phyloP scores from a whole-genome alignment of 2,888 invertebrate species.

The Dendrolimus pini region DNA sequence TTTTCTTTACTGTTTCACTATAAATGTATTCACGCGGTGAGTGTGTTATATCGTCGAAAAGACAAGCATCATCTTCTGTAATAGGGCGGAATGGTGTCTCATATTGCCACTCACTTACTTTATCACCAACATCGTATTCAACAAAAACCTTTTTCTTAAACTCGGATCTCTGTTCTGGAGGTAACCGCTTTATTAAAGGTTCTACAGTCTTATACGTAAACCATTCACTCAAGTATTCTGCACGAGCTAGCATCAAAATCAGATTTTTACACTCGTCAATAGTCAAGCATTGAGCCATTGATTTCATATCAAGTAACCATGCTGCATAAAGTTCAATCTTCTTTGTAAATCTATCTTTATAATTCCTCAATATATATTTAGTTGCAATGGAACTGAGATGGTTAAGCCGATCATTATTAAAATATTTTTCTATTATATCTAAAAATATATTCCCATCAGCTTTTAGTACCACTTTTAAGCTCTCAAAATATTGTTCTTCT shows the following conservation, averaged over 20 bases:
- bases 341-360: conserved; percentile 17
- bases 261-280: conserved; percentile 21
- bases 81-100: conserved; percentile 15
- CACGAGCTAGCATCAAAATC: conserved; percentile 17
- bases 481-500: conserved; percentile 8
- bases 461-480: conserved; percentile 14
- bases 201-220: conserved; percentile 21
- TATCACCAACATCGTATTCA: conserved; percentile 19
- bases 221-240: conserved; percentile 16
- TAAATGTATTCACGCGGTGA: conserved; percentile 9
- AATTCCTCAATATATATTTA: conserved; percentile 17
- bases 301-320: conserved; percentile 17
- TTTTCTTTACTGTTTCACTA: conserved; percentile 6
- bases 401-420: conserved; percentile 4
- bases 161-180: conserved; percentile 14
- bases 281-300: conserved; percentile 16
- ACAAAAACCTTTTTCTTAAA: conserved; percentile 17
- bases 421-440: conserved; percentile 22
- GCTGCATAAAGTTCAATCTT: conserved; percentile 24
- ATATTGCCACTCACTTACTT: conserved; percentile 26
- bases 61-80: not conserved
- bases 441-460: conserved; percentile 16
- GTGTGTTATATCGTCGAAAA: conserved; percentile 4
- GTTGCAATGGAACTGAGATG: conserved; percentile 16
- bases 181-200: conserved; percentile 22